These are phyloP conservation scores for Formica aserva DNA, from an alignment of 2,888 invertebrate genomes.

Conservation along the genomic window DNA sequence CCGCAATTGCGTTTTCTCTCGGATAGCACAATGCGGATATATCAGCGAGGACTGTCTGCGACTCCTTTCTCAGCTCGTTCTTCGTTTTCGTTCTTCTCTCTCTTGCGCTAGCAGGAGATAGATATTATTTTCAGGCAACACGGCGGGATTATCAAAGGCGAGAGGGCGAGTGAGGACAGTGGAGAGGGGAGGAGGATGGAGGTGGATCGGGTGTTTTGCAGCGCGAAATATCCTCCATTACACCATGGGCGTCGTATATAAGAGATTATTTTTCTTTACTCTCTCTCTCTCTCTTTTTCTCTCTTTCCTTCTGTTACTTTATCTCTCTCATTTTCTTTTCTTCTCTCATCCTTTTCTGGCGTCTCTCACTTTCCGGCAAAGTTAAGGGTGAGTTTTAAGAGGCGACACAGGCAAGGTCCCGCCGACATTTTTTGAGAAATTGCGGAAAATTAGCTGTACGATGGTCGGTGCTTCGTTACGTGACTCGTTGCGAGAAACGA, in stretches of 20 bases:
- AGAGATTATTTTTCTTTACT: conserved; percentile 83
- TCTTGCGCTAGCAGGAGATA: conserved; percentile 74
- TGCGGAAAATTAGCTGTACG: conserved; percentile 83
- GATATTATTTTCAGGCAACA: conserved; percentile 82
- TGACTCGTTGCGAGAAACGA: conserved; percentile 62
- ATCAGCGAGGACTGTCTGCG: conserved; percentile 60
- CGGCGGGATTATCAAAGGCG: conserved; percentile 71
- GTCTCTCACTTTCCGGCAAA: conserved; percentile 35
- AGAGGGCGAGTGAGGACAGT: conserved; percentile 62
- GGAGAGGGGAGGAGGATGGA: conserved; percentile 50
- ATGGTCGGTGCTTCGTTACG: conserved; percentile 80
- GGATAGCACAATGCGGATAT: conserved; percentile 64
- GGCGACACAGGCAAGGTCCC: conserved; percentile 57
- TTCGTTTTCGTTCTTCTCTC: conserved; percentile 53
- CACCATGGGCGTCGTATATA: conserved; percentile 81
- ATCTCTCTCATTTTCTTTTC: conserved; percentile 18
- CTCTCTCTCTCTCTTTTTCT: conserved; percentile 54
- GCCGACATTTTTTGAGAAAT: conserved; percentile 80
- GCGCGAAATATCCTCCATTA: conserved; percentile 84
- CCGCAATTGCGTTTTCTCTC: conserved; percentile 62
- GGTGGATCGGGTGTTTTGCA: conserved; percentile 82
- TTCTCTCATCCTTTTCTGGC: conserved; percentile 20
- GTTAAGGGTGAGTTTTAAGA: conserved; percentile 45
- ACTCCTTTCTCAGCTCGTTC: conserved; percentile 46
- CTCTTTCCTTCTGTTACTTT: conserved; percentile 1